Evolutionary conservation across 2,113 vertebrate genomes (phyloP), one percentile per base, ranked within the genome.

Genomic region (Gasterosteus nipponicus): DNA sequence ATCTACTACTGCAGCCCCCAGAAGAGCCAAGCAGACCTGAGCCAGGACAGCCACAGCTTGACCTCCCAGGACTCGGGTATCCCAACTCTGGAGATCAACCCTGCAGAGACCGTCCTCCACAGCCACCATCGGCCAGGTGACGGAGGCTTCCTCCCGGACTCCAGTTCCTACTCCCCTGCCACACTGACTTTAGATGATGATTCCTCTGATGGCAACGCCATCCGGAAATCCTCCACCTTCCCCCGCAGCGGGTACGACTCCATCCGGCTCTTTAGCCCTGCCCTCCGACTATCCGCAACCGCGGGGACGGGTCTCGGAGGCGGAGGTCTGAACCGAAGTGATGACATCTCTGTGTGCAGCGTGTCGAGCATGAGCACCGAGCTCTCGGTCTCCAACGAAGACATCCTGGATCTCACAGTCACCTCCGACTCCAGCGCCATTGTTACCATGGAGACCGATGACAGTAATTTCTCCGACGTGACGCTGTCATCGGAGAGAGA

Each of bases 321-420:
- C 8, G 84, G 82, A 6, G 69, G 87, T 38, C 91, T 96, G 7
- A 95, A 87, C 85, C 94, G 95, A 72, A 95, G 96, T 0, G 97
- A 98, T 5, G 94, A 95, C 61, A 92, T 94, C 71, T 98, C 97
- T 0, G 91, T 97, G 15, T 95, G 97, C 85, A 98, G 97, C 0
- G 93, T 95, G 70, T 98, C 97, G 44, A 98, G 97, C 80, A 94
- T 98, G 14, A 96, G 97, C 94, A 98, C 96, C 0, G 97, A 98
- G 42, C 93, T 98, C 59, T 99, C 97, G 0, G 87, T 95, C 54
- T 97, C 96, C 89, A 96, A 96, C 0, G 97, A 98, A 78, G 96
- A 98, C 93, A 94, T 95, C 73, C 66, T 96, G 88, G 96, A 97
- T 86, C 96, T 96, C 12, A 92, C 96, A 65, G 96, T 97, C 87